phyloP scores from a whole-genome alignment of 2,113 vertebrate species.

The Sciurus niger region DNA sequence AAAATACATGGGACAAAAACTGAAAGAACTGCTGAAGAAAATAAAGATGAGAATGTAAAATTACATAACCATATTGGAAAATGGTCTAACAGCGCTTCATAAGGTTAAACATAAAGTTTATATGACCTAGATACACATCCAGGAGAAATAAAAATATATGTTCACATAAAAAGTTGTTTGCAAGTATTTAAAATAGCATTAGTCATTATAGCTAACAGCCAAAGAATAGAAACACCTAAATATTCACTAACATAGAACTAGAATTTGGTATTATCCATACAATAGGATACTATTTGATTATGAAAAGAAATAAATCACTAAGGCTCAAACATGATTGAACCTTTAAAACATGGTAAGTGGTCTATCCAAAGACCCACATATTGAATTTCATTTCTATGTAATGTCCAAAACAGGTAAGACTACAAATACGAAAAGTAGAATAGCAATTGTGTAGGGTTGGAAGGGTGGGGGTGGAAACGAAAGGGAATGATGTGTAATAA shows the following conservation, averaged over 20 bases:
- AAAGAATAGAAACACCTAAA: not conserved
- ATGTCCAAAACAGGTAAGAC: constrained; percentile 2
- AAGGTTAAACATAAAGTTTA: not conserved
- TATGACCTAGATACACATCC: not conserved
- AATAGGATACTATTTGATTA: not conserved
- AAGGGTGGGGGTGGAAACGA: not conserved
- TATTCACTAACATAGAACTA: not conserved
- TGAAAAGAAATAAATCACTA: not conserved
- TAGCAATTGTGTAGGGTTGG: not conserved
- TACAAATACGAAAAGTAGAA: not conserved
- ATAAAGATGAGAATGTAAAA: constrained; percentile 1
- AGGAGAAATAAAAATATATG: constrained; percentile 7
- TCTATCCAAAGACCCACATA: not conserved
- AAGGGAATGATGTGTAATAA: not conserved
- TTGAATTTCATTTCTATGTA: not conserved
- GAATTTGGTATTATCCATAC: not conserved
- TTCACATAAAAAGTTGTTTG: not conserved
- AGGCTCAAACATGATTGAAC: not conserved
- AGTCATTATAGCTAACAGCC: not conserved
- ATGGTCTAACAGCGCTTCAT: not conserved
- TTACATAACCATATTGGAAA: not conserved
- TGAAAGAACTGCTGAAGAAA: not conserved
- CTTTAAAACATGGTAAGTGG: not conserved
- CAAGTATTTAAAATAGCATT: constrained; percentile 21
- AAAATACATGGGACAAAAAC: constrained; percentile 2